phyloP scores from a whole-genome alignment of 2,113 vertebrate genomes.

The Murina feae region DNA sequence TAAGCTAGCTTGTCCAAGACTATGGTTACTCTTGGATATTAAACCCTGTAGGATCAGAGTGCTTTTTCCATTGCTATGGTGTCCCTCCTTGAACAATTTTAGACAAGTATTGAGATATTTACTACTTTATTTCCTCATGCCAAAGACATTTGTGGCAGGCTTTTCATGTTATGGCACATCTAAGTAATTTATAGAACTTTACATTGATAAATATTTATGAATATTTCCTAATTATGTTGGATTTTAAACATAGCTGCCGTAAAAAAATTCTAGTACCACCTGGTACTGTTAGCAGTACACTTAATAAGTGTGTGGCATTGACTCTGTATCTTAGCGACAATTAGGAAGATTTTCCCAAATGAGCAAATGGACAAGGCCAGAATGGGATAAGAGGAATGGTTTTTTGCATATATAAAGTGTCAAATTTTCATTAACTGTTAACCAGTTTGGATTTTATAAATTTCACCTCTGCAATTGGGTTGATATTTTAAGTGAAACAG shows the following conservation, averaged over 20 bases:
- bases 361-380: background rate
- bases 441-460: background rate
- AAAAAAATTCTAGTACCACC: background rate
- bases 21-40: background rate
- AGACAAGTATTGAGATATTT: background rate
- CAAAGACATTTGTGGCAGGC: background rate
- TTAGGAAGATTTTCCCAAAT: conserved; percentile 5
- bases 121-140: background rate
- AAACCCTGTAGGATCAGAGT: background rate
- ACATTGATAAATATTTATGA: background rate
- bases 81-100: background rate
- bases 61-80: background rate
- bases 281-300: background rate
- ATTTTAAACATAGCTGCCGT: background rate
- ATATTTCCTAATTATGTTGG: background rate
- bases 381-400: background rate
- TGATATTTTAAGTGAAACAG: conserved; percentile 3
- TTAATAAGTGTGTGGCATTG: background rate
- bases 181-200: background rate
- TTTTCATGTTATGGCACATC: background rate
- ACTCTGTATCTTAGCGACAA: background rate
- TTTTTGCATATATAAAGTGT: background rate
- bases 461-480: background rate
- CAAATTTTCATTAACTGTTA: background rate
- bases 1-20: background rate